phyloP scores from a whole-genome alignment of 2,888 invertebrate species.

The Agrochola lychnidis region DNA sequence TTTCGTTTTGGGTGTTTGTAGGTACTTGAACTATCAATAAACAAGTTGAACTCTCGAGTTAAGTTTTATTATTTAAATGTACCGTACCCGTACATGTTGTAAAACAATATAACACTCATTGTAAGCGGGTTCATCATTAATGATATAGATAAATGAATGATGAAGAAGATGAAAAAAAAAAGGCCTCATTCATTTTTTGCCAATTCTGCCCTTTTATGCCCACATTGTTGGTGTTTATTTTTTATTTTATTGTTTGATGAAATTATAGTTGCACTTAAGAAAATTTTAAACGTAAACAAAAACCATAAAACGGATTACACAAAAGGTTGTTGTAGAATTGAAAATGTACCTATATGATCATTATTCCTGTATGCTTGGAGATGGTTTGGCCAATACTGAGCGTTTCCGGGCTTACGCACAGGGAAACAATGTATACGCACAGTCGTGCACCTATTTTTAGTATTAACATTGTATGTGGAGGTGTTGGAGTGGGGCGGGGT shows the following conservation, averaged over 20 bases:
- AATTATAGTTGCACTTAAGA: background rate
- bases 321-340: background rate
- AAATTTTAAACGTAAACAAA: background rate
- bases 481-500: conserved; percentile 98
- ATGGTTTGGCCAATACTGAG: background rate
- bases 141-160: background rate
- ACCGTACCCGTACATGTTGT: background rate
- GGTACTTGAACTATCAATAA: background rate
- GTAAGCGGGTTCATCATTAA: background rate
- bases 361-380: background rate
- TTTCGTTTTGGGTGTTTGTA: no score
- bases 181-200: background rate
- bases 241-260: background rate
- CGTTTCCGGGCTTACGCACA: background rate
- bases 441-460: background rate
- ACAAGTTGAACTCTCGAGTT: background rate
- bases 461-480: conserved; percentile 77
- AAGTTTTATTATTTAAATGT: background rate
- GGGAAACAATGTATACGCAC: background rate
- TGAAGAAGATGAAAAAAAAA: background rate
- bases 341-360: background rate
- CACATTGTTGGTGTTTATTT: background rate
- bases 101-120: background rate
- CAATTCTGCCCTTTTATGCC: background rate
- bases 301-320: background rate